Conservation (phyloP, 2,888 invertebrate genomes). For the Rotaria magnacalcarata region DNA sequence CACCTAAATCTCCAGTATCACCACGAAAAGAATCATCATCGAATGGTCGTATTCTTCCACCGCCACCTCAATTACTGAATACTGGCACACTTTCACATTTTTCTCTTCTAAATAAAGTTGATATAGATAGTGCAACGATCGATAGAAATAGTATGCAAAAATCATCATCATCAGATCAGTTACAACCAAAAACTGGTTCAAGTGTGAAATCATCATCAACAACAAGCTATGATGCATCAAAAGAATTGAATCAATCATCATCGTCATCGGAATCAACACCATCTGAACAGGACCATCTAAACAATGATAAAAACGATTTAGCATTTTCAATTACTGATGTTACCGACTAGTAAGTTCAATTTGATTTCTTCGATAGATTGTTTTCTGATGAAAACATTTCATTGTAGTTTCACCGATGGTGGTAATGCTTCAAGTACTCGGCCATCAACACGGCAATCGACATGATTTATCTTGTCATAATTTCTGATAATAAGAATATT, state of each 20-base stretch:
- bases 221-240: not conserved
- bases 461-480: not conserved
- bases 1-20: not conserved
- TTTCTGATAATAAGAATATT: not conserved
- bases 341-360: not conserved
- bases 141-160: not conserved
- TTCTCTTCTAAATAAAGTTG: slow-evolving; percentile 6
- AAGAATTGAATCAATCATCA: not conserved
- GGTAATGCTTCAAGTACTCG: not conserved
- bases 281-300: not conserved
- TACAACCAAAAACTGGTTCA: not conserved
- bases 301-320: not conserved
- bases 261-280: not conserved
- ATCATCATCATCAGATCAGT: not conserved
- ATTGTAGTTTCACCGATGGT: not conserved
- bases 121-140: not conserved
- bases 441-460: not conserved
- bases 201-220: slow-evolving; percentile 5
- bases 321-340: slow-evolving; percentile 27
- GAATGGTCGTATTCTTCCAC: not conserved
- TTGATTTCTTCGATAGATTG: not conserved
- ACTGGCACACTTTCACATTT: slow-evolving; percentile 3
- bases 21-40: not conserved
- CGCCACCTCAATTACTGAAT: slow-evolving; percentile 3
- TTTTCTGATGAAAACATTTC: not conserved